Evolutionary conservation across 2,113 vertebrate species (phyloP).

Genomic region (Atlantisia rogersi): DNA sequence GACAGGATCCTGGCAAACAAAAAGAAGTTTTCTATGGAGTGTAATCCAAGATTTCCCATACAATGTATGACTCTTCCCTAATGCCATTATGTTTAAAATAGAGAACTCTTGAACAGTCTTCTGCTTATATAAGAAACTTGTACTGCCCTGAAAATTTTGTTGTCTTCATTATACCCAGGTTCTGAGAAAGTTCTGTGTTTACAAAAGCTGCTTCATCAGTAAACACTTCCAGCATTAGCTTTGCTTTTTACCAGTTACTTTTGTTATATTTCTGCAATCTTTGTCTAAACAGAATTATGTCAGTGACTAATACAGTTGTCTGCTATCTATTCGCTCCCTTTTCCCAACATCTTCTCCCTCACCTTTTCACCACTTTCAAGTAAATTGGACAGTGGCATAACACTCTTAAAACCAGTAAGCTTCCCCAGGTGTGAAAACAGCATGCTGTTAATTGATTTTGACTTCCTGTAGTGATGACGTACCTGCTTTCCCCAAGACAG

Average conservation of each 20-base stretch:
- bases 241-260: background rate
- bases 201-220: background rate
- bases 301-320: background rate
- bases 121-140: background rate
- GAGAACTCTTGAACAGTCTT: background rate
- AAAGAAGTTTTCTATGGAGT: background rate
- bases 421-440: background rate
- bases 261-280: background rate
- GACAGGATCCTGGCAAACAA: background rate
- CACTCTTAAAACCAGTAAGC: background rate
- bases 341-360: background rate
- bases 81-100: background rate
- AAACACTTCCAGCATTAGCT: background rate
- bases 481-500: background rate
- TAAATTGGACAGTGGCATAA: background rate
- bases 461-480: background rate
- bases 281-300: background rate
- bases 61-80: background rate
- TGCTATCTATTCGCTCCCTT: background rate
- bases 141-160: background rate
- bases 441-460: background rate
- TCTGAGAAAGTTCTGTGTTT: slow-evolving; percentile 4
- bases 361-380: background rate
- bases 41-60: background rate
- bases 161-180: background rate